Conservation (phyloP, 2,797 vertebrate genomes). For the Gambelia wislizenii region DNA sequence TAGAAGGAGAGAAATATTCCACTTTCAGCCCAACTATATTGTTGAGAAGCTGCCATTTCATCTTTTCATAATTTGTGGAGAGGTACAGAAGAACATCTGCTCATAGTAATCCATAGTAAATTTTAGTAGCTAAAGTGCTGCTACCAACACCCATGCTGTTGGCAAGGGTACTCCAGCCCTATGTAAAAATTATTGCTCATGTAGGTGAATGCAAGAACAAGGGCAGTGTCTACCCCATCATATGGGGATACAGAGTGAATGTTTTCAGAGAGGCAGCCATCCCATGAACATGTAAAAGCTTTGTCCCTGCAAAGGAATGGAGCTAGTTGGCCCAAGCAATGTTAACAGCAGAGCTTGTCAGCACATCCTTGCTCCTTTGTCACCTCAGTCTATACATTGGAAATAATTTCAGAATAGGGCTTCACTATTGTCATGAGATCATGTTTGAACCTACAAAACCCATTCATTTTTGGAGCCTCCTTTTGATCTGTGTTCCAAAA, state of each 20-base stretch:
- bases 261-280: neutral
- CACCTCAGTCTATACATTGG: neutral
- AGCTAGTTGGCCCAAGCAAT: no score
- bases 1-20: neutral
- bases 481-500: neutral
- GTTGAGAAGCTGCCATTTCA: neutral
- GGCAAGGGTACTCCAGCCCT: neutral
- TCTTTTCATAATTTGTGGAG: neutral
- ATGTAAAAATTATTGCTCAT: neutral
- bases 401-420: neutral
- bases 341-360: neutral
- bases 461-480: neutral
- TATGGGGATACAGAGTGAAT: neutral
- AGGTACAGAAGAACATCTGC: neutral
- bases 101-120: neutral
- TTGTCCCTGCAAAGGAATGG: no score
- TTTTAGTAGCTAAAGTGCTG: neutral
- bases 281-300: no score
- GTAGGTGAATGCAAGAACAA: neutral
- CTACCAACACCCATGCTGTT: neutral
- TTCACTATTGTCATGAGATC: neutral
- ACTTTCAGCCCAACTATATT: neutral
- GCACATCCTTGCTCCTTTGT: neutral
- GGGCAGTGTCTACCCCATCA: no score
- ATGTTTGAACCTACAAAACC: neutral